Conservation (phyloP, 2,797 vertebrate genomes). For the Pseudocheirus occidentalis region DNA sequence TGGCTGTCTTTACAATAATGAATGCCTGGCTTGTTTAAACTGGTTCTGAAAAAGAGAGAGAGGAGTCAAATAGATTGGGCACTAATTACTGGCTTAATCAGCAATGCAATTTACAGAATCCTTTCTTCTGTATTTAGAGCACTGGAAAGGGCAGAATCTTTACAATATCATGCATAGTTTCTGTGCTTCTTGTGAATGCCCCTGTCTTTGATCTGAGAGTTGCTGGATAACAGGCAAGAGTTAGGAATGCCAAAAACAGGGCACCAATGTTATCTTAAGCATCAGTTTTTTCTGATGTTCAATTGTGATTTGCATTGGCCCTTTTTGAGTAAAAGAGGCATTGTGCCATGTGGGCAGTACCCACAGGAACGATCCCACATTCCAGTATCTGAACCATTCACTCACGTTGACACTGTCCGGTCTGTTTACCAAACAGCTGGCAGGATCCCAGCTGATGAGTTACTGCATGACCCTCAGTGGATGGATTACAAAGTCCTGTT, state of each 20-base stretch:
- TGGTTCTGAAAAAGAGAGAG: background rate
- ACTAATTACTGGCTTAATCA: background rate
- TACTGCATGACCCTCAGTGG: background rate
- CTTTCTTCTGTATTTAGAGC: slow-evolving; percentile 7
- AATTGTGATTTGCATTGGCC: background rate
- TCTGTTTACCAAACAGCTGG: background rate
- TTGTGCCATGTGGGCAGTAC: background rate
- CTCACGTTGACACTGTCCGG: background rate
- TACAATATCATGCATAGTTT: background rate
- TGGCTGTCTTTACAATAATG: background rate
- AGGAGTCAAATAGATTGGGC: background rate
- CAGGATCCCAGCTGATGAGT: background rate
- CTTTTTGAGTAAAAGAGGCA: slow-evolving; percentile 4
- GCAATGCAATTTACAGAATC: background rate
- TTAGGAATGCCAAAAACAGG: background rate
- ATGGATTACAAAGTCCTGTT: slow-evolving; percentile 3
- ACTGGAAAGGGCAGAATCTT: slow-evolving; percentile 7
- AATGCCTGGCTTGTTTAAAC: background rate
- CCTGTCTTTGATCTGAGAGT: background rate
- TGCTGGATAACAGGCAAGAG: background rate
- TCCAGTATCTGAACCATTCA: background rate
- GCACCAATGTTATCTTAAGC: background rate
- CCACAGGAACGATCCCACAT: background rate
- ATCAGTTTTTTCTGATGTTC: background rate
- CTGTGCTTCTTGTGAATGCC: background rate